Conservation (phyloP, 23 tunicate species). For the Styela plicata region DNA sequence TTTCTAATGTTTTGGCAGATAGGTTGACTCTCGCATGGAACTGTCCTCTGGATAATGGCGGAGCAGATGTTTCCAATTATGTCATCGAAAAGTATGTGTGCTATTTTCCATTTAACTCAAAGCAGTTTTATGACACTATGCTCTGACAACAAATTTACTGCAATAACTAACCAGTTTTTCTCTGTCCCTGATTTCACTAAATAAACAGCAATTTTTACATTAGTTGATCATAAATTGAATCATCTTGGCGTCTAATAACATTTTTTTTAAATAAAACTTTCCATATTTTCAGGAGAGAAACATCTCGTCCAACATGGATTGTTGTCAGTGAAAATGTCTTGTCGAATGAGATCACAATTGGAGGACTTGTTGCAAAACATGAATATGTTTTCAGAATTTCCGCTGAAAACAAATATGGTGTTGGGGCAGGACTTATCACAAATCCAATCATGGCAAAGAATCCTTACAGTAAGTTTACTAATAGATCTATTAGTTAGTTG, state of each 20-base stretch:
- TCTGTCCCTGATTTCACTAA: too few relatives aligned
- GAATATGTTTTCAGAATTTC: conserved; percentile 89
- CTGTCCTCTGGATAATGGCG: conserved; percentile 86
- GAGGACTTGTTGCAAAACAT: conserved; percentile 58
- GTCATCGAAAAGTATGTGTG: conserved; percentile 62
- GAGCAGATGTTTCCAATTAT: conserved; percentile 72
- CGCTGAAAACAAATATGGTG: conserved; percentile 89
- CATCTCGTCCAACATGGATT: conserved; percentile 90
- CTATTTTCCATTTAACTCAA: too few relatives aligned
- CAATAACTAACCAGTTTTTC: too few relatives aligned
- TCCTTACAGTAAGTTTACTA: conserved; percentile 46
- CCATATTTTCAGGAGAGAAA: conserved; percentile 35
- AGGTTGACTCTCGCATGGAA: conserved; percentile 77
- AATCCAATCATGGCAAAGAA: conserved; percentile 57
- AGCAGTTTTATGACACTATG: too few relatives aligned
- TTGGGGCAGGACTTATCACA: conserved; percentile 49
- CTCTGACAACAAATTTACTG: too few relatives aligned
- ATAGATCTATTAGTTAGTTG: neutral
- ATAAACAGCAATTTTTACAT: too few relatives aligned
- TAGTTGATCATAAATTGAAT: too few relatives aligned
- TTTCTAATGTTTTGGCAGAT: conserved; percentile 61
- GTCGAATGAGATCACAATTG: conserved; percentile 36
- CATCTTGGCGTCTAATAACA: too few relatives aligned
- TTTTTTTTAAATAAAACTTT: too few relatives aligned
- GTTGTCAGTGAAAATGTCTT: conserved; percentile 70